phyloP scores from a whole-genome alignment of 2,113 vertebrate species.

The Mirza zaza region DNA sequence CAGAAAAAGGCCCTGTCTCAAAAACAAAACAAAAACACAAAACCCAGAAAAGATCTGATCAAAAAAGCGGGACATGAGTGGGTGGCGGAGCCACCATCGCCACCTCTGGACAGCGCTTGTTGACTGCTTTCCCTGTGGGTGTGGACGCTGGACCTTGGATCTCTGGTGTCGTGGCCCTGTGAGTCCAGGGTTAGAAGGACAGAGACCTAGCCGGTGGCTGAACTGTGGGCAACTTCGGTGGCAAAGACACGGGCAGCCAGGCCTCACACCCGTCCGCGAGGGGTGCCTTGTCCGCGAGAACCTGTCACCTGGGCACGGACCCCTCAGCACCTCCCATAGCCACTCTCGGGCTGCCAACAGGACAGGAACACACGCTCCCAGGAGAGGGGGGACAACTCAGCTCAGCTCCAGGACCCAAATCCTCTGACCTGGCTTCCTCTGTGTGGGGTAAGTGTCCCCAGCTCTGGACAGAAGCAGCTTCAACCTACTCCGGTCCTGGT shows the following conservation, averaged over 20 bases:
- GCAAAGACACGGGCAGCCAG: not conserved
- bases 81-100: fast-evolving
- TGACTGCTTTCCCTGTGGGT: not conserved
- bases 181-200: not conserved
- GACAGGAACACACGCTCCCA: not conserved
- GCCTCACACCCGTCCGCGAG: not conserved
- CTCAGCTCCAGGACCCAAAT: not conserved
- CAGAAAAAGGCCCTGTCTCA: no score
- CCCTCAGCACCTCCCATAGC: not conserved
- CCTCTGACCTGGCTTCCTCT: not conserved
- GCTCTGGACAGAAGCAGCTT: no score
- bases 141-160: fast-evolving
- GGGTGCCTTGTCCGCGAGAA: not conserved
- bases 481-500: fast-evolving
- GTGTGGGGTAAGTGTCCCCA: not conserved
- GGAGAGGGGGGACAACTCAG: not conserved
- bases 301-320: not conserved
- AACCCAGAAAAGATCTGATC: no score
- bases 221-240: fast-evolving
- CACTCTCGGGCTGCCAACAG: not conserved
- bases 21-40: no score
- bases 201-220: not conserved
- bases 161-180: fast-evolving
- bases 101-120: not conserved
- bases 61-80: fast-evolving